A percentile compares a stretch with the other conserved stretches of the same genome.
Evolutionary conservation across 2,797 vertebrate genomes (phyloP).

Genomic region (Stomatorhinus walkeri): DNA sequence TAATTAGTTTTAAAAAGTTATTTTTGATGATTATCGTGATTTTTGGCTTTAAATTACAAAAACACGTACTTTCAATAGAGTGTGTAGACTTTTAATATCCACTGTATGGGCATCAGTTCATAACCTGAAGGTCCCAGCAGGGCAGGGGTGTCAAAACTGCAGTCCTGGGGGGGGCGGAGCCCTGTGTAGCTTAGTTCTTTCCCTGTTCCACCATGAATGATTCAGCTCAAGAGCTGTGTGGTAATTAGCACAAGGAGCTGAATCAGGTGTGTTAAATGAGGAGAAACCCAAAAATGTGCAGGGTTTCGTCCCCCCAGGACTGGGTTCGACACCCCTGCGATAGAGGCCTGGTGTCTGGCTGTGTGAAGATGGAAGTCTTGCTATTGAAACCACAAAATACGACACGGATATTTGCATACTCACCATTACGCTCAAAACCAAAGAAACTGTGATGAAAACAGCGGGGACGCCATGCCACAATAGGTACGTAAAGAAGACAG

Average conservation of each 20-base stretch:
- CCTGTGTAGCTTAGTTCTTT: not conserved
- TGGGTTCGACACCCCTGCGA: not conserved
- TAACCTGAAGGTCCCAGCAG: not conserved
- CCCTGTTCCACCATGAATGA: not conserved
- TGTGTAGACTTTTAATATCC: not conserved
- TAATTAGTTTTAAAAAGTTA: not conserved
- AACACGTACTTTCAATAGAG: not conserved
- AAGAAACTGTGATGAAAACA: not conserved
- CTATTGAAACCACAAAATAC: not conserved
- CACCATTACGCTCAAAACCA: not conserved
- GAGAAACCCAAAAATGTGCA: not conserved
- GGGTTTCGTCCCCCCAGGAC: not conserved
- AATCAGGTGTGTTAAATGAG: not conserved
- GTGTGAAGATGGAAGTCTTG: not conserved
- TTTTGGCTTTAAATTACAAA: not conserved
- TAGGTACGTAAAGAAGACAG: not conserved
- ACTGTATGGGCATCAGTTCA: not conserved
- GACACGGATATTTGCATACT: not conserved
- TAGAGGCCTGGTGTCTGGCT: not conserved
- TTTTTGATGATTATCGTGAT: not conserved
- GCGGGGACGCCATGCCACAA: not conserved
- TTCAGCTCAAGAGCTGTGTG: not conserved
- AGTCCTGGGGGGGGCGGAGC: not conserved
- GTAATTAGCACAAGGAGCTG: not conserved
- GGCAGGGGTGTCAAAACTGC: not conserved